Base-by-base conservation (phyloP, 2,113 vertebrate genomes). In the Nanger granti region DNA sequence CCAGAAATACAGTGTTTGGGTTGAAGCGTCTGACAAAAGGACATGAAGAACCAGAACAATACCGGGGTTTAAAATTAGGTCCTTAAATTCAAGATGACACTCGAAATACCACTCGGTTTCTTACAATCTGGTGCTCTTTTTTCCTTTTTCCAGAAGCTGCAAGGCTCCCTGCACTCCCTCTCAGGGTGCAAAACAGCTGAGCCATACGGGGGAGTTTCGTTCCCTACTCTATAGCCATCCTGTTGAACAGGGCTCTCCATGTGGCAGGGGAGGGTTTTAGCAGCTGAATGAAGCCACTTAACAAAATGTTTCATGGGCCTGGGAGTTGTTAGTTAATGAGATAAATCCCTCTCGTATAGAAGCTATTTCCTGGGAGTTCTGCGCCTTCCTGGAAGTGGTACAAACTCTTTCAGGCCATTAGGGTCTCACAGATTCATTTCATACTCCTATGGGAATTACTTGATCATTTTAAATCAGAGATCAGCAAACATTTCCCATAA, bases 391-490 rank as follows among this genome's bases (percentile, higher is more conserved):
- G 73, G 41, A 97, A 91, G n/a, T 10, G 0, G 28, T 57, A 55
- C 47, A 94, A 66, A 89, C 34, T 90, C 62, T 95, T 95, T 83
- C 87, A 80, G 55, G 34, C 83, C 34, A 7, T 89, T 84, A 34
- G 14, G 20, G 5, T 84, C 59, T 87, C 4, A 0, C 8, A 4
- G 18, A 37, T 76, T 59, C 54, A 94, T 89, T 79, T 69, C 49
- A 62, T 57, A 28, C 5, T 11, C 11, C 52, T 64, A 52, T 87
- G 62, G 66, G 47, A 94, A 84, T 83, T 44, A 34, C 59, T 66
- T 79, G 86, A 69, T 94, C 62, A 91, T 83, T 97, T 82, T 54
- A 97, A 93, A 89, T 97, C 92, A 69, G 66, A 29, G 44, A 87
- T 57, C 41, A 44, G 92, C 85, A 86, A 86, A 79, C 12, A 52